Percentiles rank a stretch among this genome's conserved stretches.
Evolutionary conservation across 2,888 invertebrate genomes (phyloP).

Genomic region (Eutolmus rufibarbis): DNA sequence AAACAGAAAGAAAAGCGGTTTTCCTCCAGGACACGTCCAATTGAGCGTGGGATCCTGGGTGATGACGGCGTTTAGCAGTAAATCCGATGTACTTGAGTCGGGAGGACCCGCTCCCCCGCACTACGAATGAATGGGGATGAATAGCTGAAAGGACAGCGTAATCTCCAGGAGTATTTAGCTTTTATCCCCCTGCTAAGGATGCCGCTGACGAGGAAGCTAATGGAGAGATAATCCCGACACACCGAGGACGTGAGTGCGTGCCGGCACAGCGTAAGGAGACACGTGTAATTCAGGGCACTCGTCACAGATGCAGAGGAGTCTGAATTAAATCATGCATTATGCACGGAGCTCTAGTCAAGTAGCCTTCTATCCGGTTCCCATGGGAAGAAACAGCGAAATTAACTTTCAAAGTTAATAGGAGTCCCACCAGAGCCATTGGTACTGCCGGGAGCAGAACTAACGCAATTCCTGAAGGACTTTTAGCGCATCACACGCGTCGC

Average conservation of each 20-base stretch:
- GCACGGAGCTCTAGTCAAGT: background rate
- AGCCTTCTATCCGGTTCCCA: background rate
- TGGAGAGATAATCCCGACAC: background rate
- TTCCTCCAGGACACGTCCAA: background rate
- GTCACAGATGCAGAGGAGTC: background rate
- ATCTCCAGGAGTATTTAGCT: background rate
- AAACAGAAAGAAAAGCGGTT: background rate
- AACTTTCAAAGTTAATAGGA: background rate
- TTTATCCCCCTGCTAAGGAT: background rate
- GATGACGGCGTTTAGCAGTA: background rate
- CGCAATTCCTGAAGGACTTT: background rate
- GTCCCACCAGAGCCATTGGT: background rate
- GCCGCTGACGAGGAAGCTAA: background rate
- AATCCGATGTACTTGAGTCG: background rate
- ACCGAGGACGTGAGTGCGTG: background rate
- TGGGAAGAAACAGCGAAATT: background rate
- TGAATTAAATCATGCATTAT: background rate
- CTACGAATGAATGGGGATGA: background rate
- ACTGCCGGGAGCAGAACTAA: background rate
- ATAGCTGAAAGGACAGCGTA: background rate
- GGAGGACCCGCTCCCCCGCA: background rate
- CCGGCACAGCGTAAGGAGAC: background rate
- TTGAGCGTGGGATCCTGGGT: background rate
- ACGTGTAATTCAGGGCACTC: background rate
- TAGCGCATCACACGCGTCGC: background rate